Conservation (phyloP, 2,113 vertebrate species). For the Eubucco bourcierii region DNA sequence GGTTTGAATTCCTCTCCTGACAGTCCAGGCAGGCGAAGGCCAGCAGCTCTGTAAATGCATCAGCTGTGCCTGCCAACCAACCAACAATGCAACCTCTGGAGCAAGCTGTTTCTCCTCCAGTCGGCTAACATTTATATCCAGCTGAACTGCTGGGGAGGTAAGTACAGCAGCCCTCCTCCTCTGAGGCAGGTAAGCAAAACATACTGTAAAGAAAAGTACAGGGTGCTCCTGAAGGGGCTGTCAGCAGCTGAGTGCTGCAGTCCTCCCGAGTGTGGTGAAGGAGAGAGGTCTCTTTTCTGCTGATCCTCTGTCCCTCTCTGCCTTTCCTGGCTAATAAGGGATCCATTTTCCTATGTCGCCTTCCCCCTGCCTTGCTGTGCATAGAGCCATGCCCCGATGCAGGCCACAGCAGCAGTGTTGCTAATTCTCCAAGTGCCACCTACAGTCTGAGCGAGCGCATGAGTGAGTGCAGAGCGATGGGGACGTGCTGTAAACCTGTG, state of each 20-base stretch:
- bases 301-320: not conserved
- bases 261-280: rapidly evolving
- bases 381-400: not conserved
- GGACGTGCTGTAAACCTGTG: not conserved
- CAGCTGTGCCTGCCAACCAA: not conserved
- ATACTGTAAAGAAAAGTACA: not conserved
- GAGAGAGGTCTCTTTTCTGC: not conserved
- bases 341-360: not conserved
- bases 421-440: slow-evolving; percentile 58
- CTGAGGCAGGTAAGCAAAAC: slow-evolving; percentile 39
- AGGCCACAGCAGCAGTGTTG: slow-evolving; percentile 10
- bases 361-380: not conserved
- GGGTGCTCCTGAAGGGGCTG: not conserved
- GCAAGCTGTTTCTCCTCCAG: not conserved
- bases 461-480: not conserved
- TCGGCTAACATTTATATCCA: not conserved
- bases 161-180: slow-evolving; percentile 7
- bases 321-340: not conserved
- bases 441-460: slow-evolving; percentile 14
- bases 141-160: slow-evolving; percentile 13
- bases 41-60: not conserved
- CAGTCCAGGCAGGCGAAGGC: not conserved
- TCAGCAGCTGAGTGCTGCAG: not conserved
- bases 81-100: not conserved
- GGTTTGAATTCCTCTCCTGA: slow-evolving; percentile 19